Evolutionary conservation across 1,140 invertebrate genomes (phyloP).

Genomic region (Helicoverpa armigera): DNA sequence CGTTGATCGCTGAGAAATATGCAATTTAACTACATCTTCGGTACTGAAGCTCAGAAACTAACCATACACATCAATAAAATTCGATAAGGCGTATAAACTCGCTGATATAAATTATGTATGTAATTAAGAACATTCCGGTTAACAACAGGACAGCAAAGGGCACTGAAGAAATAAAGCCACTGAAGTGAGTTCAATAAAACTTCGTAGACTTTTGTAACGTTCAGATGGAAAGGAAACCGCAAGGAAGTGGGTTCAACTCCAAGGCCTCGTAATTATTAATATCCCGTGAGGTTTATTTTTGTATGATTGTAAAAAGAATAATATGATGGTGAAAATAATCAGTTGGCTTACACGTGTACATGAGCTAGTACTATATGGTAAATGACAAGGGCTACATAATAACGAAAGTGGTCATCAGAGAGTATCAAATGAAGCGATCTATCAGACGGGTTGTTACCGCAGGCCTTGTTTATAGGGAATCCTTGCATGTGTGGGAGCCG

Average conservation of each 20-base stretch:
- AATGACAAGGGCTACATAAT: slow-evolving; percentile 61
- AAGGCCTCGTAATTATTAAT: slow-evolving; percentile 44
- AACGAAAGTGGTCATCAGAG: slow-evolving; percentile 59
- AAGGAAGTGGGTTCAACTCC: slow-evolving; percentile 47
- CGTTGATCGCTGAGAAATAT: background rate
- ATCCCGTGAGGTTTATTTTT: slow-evolving; percentile 34
- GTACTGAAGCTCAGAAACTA: background rate
- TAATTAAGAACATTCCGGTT: no score
- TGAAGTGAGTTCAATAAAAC: background rate
- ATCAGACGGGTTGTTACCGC: slow-evolving; percentile 74
- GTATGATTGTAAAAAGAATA: background rate
- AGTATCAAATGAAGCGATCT: slow-evolving; percentile 82
- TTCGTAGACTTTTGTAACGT: slow-evolving; percentile 31
- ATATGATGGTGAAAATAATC: slow-evolving; percentile 6
- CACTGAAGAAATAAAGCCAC: background rate
- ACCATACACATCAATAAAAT: no score
- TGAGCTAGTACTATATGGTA: slow-evolving; percentile 17
- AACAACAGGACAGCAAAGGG: background rate
- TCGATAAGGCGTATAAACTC: no score
- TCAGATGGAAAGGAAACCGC: slow-evolving; percentile 46
- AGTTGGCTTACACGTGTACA: slow-evolving; percentile 10
- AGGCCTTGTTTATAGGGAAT: slow-evolving; percentile 69
- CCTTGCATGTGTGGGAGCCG: slow-evolving; percentile 80
- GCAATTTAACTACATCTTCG: background rate
- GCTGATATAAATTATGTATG: no score